phyloP scores from a whole-genome alignment of 2,113 vertebrate genomes.

The Rhynchopsitta pachyrhyncha region DNA sequence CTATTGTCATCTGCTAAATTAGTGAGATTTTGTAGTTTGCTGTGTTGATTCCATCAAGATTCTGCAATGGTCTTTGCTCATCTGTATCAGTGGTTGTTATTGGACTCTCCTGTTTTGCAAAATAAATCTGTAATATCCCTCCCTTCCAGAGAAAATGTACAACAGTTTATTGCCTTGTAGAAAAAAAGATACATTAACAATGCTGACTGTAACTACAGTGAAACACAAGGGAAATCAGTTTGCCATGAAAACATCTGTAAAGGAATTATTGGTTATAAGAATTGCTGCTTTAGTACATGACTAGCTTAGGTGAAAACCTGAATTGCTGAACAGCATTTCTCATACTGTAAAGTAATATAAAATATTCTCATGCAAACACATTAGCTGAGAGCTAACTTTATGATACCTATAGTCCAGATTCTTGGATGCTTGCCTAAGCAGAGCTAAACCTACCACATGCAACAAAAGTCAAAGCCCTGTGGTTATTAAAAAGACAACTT shows the following conservation, averaged over 20 bases:
- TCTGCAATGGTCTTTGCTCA: not conserved
- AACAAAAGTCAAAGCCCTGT: not conserved
- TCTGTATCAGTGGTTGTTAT: not conserved
- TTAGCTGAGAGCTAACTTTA: not conserved
- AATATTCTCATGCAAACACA: not conserved
- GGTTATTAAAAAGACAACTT: not conserved
- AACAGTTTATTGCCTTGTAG: conserved; percentile 36
- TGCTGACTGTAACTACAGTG: conserved; percentile 23
- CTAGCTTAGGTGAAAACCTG: conserved; percentile 25
- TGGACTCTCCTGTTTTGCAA: not conserved
- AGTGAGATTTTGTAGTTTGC: not conserved
- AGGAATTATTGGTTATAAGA: conserved; percentile 36
- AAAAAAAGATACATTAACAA: conserved; percentile 49
- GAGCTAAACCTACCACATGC: not conserved
- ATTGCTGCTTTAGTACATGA: not conserved
- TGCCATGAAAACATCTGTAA: conserved; percentile 37
- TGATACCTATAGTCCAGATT: not conserved
- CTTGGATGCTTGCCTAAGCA: conserved; percentile 1
- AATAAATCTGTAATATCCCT: conserved; percentile 33
- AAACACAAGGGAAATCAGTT: conserved; percentile 53
- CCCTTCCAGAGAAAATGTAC: conserved; percentile 8
- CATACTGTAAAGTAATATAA: not conserved
- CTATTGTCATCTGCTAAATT: not conserved
- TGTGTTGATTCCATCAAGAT: not conserved
- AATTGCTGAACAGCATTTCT: conserved; percentile 1